Evolutionary conservation across 2,797 vertebrate species (phyloP), one percentile per base, ranked within the genome.

Genomic region (Podarcis siculus): DNA sequence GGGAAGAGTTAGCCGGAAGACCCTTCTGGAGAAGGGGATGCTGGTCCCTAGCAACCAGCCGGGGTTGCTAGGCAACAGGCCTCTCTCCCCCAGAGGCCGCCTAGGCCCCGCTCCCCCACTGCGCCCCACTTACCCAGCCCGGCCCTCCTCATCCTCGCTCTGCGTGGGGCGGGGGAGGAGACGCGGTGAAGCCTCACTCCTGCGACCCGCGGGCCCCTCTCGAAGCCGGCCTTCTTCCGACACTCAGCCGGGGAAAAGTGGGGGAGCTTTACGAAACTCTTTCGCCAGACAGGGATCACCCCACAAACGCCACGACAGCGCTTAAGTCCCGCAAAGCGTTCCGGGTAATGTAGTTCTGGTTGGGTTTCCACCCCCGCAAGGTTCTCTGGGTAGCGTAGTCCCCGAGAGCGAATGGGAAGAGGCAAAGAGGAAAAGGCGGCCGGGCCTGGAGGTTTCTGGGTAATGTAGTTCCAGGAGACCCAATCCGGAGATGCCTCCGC

Each of bases 51-150:
- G 67, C 67, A 69, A 69, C 30, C 25, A 69, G 9, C 12, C 30
- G 77, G 55, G 35, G 67, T 45, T 42, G 39, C 67, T 7, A 80
- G 64, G 39, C 67, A 45, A 42, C 67, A 71, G 66, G 23, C 27
- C 27, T 39, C n/a, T n/a, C n/a, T n/a, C 32, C 39, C 42, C 15
- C 39, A 15, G 27, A 8, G 30, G 82, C 25, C 3, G 1, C 15
- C 37, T 25, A 32, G 58, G 39, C 39, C 71, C 58, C 0, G 3
- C 17, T 69, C 23, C 67, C 45, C 55, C 23, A 3, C 1, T 32
- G 21, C 32, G 5, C 42, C 42, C 39, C 83, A 75, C 93, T 94
- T 91, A 94, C 95, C 91, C 81, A 95, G 92, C 89, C 93, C 95
- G 15, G 94, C 93, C 39, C 95, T 93, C 92, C 94, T 90, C 93